phyloP scores from a whole-genome alignment of 2,797 vertebrate species.

The Phaenicophaeus curvirostris region DNA sequence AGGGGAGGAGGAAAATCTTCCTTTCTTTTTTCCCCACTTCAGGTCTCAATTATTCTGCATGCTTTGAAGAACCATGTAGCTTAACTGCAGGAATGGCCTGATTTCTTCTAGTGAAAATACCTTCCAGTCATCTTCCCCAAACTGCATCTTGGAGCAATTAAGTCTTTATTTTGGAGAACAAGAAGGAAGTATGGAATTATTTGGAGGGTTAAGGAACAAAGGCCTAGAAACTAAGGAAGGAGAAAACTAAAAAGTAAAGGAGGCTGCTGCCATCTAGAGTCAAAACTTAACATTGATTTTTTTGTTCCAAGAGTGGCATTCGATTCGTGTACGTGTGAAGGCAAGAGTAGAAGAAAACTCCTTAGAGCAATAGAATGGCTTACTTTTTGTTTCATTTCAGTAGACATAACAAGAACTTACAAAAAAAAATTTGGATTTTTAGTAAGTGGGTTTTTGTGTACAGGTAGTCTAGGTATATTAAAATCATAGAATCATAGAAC shows the following conservation, averaged over 20 bases:
- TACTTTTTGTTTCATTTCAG: not conserved
- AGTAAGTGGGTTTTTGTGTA: not conserved
- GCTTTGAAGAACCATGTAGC: slow-evolving; percentile 40
- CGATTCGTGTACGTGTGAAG: not conserved
- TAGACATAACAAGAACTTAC: not conserved
- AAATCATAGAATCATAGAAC: too few species aligned
- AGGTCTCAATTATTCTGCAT: slow-evolving; percentile 55
- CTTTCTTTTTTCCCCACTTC: slow-evolving; percentile 28
- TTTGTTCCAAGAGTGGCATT: not conserved
- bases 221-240: not conserved
- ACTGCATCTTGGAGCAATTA: not conserved
- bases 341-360: not conserved
- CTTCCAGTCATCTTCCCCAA: slow-evolving; percentile 40
- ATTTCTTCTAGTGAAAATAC: slow-evolving; percentile 55
- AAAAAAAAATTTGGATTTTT: not conserved
- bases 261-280: slow-evolving; percentile 78
- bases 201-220: slow-evolving; percentile 71
- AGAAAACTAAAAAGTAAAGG: slow-evolving; percentile 27
- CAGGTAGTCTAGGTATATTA: not conserved
- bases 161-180: slow-evolving; percentile 62
- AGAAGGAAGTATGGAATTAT: slow-evolving; percentile 50
- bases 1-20: not conserved
- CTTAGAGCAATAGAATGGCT: not conserved
- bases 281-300: not conserved
- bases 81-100: slow-evolving; percentile 45